A percentile compares a stretch with the other conserved stretches of the same genome.
Conservation (phyloP, 2,797 vertebrate species). For the Urophycis tenuis region DNA sequence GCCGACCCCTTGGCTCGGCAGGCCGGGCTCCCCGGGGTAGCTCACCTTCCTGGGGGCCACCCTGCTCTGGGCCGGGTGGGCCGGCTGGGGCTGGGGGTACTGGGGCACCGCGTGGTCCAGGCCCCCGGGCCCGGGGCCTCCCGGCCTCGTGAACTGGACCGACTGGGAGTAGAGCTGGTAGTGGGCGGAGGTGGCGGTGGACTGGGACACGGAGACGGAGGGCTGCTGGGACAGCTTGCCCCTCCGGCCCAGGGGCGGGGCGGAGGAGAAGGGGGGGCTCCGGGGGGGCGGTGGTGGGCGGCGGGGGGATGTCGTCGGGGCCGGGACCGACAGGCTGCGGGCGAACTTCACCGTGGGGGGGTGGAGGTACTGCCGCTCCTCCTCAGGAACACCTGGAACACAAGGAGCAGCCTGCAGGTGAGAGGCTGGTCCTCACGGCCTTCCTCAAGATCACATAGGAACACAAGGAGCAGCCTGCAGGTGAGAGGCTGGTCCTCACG, state of each 20-base stretch:
- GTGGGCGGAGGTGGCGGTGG: slow-evolving; percentile 64
- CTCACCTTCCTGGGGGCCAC: slow-evolving; percentile 71
- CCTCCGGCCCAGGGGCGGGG: slow-evolving; percentile 73
- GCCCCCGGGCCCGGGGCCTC: slow-evolving; percentile 36
- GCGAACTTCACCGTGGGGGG: slow-evolving; percentile 86
- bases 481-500: too few relatives aligned
- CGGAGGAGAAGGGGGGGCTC: slow-evolving; percentile 88
- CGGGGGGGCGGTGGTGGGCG: slow-evolving; percentile 87
- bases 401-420: slow-evolving; percentile 8
- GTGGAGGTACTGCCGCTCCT: slow-evolving; percentile 82
- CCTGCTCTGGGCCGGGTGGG: slow-evolving; percentile 68
- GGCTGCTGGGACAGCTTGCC: slow-evolving; percentile 67
- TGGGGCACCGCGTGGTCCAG: slow-evolving; percentile 55
- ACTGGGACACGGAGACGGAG: slow-evolving; percentile 71
- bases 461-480: too few relatives aligned
- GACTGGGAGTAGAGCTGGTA: slow-evolving; percentile 73
- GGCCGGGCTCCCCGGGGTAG: slow-evolving; percentile 65
- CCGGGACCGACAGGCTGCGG: slow-evolving; percentile 89
- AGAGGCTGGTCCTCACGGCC: too few relatives aligned
- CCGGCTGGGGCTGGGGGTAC: slow-evolving; percentile 65
- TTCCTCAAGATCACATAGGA: too few relatives aligned
- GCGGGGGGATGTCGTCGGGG: slow-evolving; percentile 88
- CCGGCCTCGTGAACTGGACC: slow-evolving; percentile 65
- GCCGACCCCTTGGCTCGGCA: slow-evolving; percentile 45
- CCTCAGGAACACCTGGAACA: slow-evolving; percentile 77